Evolutionary conservation across 2,888 invertebrate genomes (phyloP), one percentile per base, ranked within the genome.

Genomic region (Cosmopolites sordidus): DNA sequence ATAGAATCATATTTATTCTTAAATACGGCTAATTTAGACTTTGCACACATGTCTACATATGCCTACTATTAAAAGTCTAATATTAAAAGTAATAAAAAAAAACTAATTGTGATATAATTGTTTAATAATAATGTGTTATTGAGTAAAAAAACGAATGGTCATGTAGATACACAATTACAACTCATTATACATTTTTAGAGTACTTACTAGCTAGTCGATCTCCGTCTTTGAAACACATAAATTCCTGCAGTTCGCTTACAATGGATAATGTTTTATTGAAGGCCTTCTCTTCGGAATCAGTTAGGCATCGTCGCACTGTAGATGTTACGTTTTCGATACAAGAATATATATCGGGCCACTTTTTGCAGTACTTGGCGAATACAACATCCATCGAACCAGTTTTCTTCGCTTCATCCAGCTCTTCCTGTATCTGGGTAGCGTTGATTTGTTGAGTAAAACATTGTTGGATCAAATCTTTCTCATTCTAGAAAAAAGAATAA

Each of bases 161-260:
- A n/a, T n/a, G 11, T 2, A 43, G 2, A 2, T 43, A 43, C 1
- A 5, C 18, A 17, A 16, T 16, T 16, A 29, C 14, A 16, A 41
- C 11, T 16, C 41, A 6, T 29, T 15, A 6, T 16, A 16, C 8
- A 2, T 42, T 2, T 16, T 42, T 15, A 27, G n/a, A 8, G 8
- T 22, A 79, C 84, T 78, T 71, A 87, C 87, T 75, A 0, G 90
- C 89, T 63, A 91, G 86, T 62, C 89, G 82, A 69, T 90, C 89
- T 6, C 90, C 90, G 62, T 89, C 87, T 64, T 89, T 89, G 65
- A 78, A 83, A 67, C 91, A 91, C 16, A 87, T 75, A 67, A 91
- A 91, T 60, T 83, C 81, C 0, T 84, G 75, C 1, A 90, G 73
- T 58, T 86, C 84, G 30, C 84, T 79, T 0, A 87, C 79, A 30